phyloP scores from a whole-genome alignment of 2,797 vertebrate genomes.

The Sebastes goodei region DNA sequence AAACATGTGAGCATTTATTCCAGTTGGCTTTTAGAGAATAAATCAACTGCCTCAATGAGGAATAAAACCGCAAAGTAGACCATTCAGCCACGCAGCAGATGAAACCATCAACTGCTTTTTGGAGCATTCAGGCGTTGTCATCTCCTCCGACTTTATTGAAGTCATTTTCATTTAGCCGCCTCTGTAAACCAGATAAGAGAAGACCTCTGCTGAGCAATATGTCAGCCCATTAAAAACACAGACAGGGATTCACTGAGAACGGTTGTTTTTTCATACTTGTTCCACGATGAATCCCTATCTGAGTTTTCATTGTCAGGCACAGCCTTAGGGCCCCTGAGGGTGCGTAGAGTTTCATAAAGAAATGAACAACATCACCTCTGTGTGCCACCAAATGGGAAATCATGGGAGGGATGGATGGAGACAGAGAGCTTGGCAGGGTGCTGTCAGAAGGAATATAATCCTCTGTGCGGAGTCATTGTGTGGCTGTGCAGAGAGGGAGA shows the following conservation, averaged over 20 bases:
- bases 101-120: slow-evolving; percentile 21
- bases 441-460: slow-evolving; percentile 64
- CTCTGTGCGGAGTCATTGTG: slow-evolving; percentile 59
- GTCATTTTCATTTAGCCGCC: slow-evolving; percentile 39
- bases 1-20: background rate
- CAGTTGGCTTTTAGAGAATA: background rate
- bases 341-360: slow-evolving; percentile 57
- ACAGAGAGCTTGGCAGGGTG: slow-evolving; percentile 50
- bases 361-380: slow-evolving; percentile 59
- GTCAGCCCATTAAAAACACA: slow-evolving; percentile 52
- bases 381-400: slow-evolving; percentile 50
- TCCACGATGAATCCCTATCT: slow-evolving; percentile 23
- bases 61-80: slow-evolving; percentile 22
- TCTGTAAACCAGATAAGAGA: slow-evolving; percentile 50
- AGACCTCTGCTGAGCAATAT: slow-evolving; percentile 44
- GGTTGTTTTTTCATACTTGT: background rate
- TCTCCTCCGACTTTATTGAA: slow-evolving; percentile 40
- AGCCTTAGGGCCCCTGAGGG: slow-evolving; percentile 38
- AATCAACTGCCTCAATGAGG: slow-evolving; percentile 1
- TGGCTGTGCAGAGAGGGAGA: slow-evolving; percentile 21
- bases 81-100: slow-evolving; percentile 11
- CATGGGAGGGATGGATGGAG: slow-evolving; percentile 40
- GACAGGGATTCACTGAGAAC: slow-evolving; percentile 14
- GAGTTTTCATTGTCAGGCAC: slow-evolving; percentile 52
- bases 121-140: slow-evolving; percentile 23